Base-by-base conservation (phyloP, 2,113 vertebrate species). In the Machaerirhynchus nigripectus region DNA sequence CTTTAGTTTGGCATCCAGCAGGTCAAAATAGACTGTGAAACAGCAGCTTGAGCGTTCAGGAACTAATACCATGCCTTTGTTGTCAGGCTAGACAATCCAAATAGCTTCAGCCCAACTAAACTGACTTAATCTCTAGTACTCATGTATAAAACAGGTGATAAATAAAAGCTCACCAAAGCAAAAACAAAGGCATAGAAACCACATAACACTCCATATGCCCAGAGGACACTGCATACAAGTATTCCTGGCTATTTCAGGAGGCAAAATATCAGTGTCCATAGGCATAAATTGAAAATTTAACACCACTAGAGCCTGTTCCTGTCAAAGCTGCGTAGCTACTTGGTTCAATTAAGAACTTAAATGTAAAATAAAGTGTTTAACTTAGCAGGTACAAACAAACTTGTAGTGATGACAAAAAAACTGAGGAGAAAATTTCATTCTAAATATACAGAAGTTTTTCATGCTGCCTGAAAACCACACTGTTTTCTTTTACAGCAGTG, bases 391-490 rank as follows among this genome's bases (percentile, higher is more conserved):
- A 71, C 10, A 74, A 61, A 47, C 10, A 53, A 75, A 75, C 26
- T 55, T 70, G 11, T 21, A 47, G 30, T 21, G 44, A 61, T 9
- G 30, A 10, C 11, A 21, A n/a, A 69, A 59, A 59, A 69, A 20
- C 0, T 0, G 3, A 44, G 22, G 23, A 21, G 13, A 76, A n/a
- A 35, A 49, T 17, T 39, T 16, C 33, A 52, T 33, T 55, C 21
- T 17, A 87, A 70, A 71, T 27, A 37, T 1, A 14, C 31, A 46
- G 18, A 26, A 61, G 16, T 23, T 57, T 55, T 40, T 28, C 42
- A 15, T 0, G 23, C 35, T 59, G 42, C 18, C 50, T 35, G 30
- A 83, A 85, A 95, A 39, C 6, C 6, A 39, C 10, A 9, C 16
- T 35, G 11, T 17, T 59, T 78, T 65, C 35, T 69, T 84, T 73